Conservation (phyloP, 53 echinoderm and acorn worm genomes). For the Antedon mediterranea region DNA sequence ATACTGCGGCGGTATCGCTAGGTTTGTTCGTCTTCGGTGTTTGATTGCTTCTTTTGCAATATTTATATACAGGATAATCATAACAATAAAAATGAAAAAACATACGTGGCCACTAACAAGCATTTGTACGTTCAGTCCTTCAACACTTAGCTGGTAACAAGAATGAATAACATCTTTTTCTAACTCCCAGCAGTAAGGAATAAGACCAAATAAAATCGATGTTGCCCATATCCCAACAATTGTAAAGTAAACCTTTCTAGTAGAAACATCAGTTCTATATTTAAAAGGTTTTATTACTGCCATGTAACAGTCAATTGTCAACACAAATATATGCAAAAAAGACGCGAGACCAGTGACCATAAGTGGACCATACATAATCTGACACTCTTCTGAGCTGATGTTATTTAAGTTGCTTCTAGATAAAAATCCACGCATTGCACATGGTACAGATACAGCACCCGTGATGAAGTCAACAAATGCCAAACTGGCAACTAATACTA, state of each 20-base stretch:
- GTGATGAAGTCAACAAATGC: neutral
- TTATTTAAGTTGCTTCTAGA: neutral
- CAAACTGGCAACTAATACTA: neutral
- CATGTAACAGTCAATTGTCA: neutral
- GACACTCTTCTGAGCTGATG: neutral
- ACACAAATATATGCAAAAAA: neutral
- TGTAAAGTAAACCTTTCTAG: neutral
- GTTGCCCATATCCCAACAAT: neutral
- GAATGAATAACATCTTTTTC: neutral
- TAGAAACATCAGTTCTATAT: neutral
- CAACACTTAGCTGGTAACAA: neutral
- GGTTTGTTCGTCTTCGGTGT: neutral
- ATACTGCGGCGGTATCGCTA: neutral
- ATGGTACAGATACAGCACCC: neutral
- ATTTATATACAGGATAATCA: neutral
- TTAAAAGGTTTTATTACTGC: neutral
- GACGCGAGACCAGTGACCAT: neutral
- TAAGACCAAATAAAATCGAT: neutral
- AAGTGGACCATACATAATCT: neutral
- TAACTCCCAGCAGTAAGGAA: neutral
- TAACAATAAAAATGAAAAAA: neutral
- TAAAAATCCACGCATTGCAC: neutral
- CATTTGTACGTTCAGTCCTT: neutral
- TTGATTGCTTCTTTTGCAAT: neutral
- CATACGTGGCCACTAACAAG: neutral